Conservation (phyloP, 2,797 vertebrate species). For the Oreochromis mossambicus region DNA sequence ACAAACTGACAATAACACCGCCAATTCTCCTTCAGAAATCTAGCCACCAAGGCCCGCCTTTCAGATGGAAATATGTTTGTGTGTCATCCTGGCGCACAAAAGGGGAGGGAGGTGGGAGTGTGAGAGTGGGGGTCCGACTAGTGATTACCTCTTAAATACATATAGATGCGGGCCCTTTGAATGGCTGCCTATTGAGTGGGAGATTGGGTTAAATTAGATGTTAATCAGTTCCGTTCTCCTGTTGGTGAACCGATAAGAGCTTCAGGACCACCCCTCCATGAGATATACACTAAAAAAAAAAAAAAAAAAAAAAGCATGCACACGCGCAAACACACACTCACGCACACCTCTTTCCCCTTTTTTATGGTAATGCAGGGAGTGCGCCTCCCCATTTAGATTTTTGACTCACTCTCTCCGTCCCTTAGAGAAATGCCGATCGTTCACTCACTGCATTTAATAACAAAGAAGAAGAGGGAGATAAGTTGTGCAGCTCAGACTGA, state of each 20-base stretch:
- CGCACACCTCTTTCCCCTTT: conserved; percentile 38
- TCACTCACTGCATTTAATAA: conserved; percentile 64
- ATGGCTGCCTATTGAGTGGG: conserved; percentile 58
- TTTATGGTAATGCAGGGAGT: conserved; percentile 67
- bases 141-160: conserved; percentile 76
- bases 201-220: conserved; percentile 80
- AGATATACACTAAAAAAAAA: conserved; percentile 14
- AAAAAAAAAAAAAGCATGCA: neutral
- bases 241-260: conserved; percentile 75
- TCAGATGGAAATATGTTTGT: conserved; percentile 82
- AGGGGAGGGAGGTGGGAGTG: neutral
- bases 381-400: conserved; percentile 62
- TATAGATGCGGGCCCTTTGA: conserved; percentile 67
- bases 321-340: conserved; percentile 20
- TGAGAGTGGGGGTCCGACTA: conserved; percentile 44
- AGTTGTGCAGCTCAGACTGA: conserved; percentile 70
- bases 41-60: conserved; percentile 62
- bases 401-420: conserved; percentile 49
- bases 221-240: conserved; percentile 79
- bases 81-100: conserved; percentile 57
- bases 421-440: conserved; percentile 61
- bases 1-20: conserved; percentile 59
- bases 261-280: conserved; percentile 49
- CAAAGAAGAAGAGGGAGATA: conserved; percentile 65
- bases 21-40: conserved; percentile 63